Evolutionary conservation across 2,113 vertebrate genomes (phyloP).

Genomic region (Cochlearius cochlearius): DNA sequence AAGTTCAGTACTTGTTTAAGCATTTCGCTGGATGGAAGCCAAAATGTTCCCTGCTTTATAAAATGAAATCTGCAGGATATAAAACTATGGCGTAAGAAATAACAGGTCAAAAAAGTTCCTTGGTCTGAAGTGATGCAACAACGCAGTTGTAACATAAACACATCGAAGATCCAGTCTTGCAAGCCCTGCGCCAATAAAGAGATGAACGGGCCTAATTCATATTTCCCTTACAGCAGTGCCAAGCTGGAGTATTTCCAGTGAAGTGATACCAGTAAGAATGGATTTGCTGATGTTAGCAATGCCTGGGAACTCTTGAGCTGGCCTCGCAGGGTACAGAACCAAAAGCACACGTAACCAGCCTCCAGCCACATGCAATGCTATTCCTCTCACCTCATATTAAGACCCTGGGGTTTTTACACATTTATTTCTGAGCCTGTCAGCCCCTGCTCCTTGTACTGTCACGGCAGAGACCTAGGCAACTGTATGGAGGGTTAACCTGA

Average conservation of each 20-base stretch:
- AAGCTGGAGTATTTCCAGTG: constrained; percentile 40
- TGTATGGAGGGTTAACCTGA: not conserved
- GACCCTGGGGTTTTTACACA: not conserved
- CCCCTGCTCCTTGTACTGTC: not conserved
- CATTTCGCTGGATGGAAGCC: not conserved
- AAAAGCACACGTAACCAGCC: not conserved
- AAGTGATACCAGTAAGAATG: constrained; percentile 37
- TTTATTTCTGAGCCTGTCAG: not conserved
- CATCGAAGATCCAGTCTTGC: not conserved
- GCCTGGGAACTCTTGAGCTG: not conserved
- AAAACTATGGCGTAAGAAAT: not conserved
- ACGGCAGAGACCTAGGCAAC: not conserved
- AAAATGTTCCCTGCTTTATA: not conserved
- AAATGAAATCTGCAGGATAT: not conserved
- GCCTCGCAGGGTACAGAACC: not conserved
- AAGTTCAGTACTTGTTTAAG: not conserved
- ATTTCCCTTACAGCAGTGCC: constrained; percentile 41
- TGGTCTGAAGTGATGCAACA: constrained; percentile 25
- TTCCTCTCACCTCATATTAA: not conserved
- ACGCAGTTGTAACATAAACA: constrained; percentile 21
- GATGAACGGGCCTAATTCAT: constrained; percentile 36
- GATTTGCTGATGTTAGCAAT: constrained; percentile 43
- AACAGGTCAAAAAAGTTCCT: constrained; percentile 1
- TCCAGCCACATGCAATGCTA: not conserved
- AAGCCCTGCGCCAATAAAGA: not conserved